Evolutionary conservation across 2,113 vertebrate genomes (phyloP).

Genomic region (Camelus dromedarius): DNA sequence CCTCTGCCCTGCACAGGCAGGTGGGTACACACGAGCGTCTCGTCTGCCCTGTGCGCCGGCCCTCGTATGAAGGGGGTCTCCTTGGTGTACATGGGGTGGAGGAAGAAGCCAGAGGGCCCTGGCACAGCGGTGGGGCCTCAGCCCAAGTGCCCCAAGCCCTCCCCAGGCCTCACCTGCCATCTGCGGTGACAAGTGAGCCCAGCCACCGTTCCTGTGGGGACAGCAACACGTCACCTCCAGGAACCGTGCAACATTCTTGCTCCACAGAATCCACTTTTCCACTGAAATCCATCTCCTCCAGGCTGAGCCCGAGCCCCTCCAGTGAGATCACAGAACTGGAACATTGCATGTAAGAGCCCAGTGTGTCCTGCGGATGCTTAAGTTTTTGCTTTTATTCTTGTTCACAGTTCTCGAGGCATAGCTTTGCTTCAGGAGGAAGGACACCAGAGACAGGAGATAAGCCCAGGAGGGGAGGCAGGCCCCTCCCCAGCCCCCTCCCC

Average conservation of each 20-base stretch:
- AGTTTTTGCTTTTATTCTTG: conserved; percentile 83
- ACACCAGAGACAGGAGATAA: not conserved
- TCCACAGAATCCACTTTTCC: not conserved
- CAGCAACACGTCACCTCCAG: not conserved
- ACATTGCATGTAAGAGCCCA: not conserved
- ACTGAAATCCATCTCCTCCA: not conserved
- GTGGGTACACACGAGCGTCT: not conserved
- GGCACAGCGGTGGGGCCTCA: not conserved
- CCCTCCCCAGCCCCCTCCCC: not conserved
- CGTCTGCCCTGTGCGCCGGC: no score
- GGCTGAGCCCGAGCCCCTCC: not conserved
- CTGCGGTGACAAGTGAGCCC: not conserved
- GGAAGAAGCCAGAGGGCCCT: not conserved
- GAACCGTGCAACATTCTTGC: not conserved
- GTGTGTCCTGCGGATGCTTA: not conserved
- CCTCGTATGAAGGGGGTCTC: not conserved
- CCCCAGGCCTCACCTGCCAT: not conserved
- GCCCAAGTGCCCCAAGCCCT: not conserved
- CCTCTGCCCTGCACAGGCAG: not conserved
- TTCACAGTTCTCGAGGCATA: conserved; percentile 61
- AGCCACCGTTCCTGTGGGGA: not conserved
- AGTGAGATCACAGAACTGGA: not conserved
- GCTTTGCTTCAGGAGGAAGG: conserved; percentile 62
- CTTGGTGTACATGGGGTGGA: not conserved
- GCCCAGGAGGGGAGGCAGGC: not conserved